Percentiles rank a stretch among this genome's conserved stretches.
These are phyloP conservation scores for Drosophila testacea DNA, from an alignment of 2,888 invertebrate genomes.

Conservation along the genomic window DNA sequence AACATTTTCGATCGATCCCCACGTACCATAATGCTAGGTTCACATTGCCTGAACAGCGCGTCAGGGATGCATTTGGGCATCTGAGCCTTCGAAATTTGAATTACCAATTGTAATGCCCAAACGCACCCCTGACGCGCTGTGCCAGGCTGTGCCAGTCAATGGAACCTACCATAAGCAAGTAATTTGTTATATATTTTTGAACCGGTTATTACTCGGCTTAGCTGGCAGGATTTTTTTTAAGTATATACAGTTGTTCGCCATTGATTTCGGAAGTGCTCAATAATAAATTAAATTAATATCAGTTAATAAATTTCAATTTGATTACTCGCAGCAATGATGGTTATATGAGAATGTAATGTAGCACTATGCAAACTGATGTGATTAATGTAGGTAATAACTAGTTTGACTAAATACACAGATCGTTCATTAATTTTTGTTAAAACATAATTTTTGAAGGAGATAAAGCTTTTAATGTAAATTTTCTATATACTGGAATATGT, in stretches of 20 bases:
- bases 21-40: not conserved
- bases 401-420: slow-evolving; percentile 24
- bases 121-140: too few relatives aligned
- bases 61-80: too few relatives aligned
- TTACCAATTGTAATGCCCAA: too few relatives aligned
- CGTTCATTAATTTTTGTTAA: not conserved
- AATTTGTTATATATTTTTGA: not conserved
- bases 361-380: not conserved
- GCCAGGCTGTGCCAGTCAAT: too few relatives aligned
- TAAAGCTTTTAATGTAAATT: slow-evolving; percentile 29
- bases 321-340: slow-evolving; percentile 1
- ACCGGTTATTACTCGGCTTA: not conserved
- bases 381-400: slow-evolving; percentile 12
- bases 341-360: not conserved
- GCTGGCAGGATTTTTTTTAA: not conserved
- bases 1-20: not conserved
- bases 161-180: not conserved
- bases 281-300: slow-evolving; percentile 1
- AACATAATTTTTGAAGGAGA: slow-evolving; percentile 11
- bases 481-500: slow-evolving; percentile 2
- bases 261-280: not conserved
- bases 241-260: slow-evolving; percentile 1
- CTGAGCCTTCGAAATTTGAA: too few relatives aligned
- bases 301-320: not conserved
- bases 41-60: too few relatives aligned